Base-by-base conservation (phyloP, 37 sponge, comb jelly and placozoan species). In the Spongia lamella region DNA sequence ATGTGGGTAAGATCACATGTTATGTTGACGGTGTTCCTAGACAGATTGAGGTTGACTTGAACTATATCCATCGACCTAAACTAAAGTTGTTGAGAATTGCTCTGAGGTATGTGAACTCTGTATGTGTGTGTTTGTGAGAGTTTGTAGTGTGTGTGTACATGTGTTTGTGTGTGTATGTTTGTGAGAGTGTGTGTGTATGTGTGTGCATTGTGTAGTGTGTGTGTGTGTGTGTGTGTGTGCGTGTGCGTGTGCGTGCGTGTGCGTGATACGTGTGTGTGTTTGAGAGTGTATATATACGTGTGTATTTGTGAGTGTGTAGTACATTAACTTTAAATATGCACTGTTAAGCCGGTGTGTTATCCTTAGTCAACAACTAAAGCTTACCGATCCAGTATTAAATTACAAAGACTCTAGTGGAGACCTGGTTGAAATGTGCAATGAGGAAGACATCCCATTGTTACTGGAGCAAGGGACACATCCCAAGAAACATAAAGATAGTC, bases 321-420 rank as follows among this genome's bases (percentile, higher is more conserved):
- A n/a, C n/a, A n/a, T n/a, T n/a, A n/a, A n/a, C n/a, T n/a, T n/a
- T n/a, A n/a, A n/a, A n/a, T n/a, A n/a, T n/a, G n/a, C n/a, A n/a
- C n/a, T n/a, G n/a, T n/a, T n/a, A n/a, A n/a, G n/a, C n/a, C n/a
- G n/a, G n/a, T n/a, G n/a, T n/a, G n/a, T n/a, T n/a, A n/a, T n/a
- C n/a, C n/a, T n/a, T n/a, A 86, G 94, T 57, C 73, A 65, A 19
- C 70, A 83, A 33, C 70, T 95, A 0, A 61, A 43, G 20, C n/a
- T 73, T 2, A 54, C 47, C 11, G 40, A 89, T 32, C 26, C 89
- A 37, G 82, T 79, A 0, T 50, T 95, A 30, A 95, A 95, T 52
- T 95, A 85, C 69, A 91, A 82, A 43, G 96, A 95, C 75, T 53
- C 34, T 26, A 61, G 56, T 32, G 96, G 90, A 16, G 96, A 95